Percentiles rank a stretch among this genome's conserved stretches.
Evolutionary conservation across 2,113 vertebrate species (phyloP).

Genomic region (Struthidea cinerea): DNA sequence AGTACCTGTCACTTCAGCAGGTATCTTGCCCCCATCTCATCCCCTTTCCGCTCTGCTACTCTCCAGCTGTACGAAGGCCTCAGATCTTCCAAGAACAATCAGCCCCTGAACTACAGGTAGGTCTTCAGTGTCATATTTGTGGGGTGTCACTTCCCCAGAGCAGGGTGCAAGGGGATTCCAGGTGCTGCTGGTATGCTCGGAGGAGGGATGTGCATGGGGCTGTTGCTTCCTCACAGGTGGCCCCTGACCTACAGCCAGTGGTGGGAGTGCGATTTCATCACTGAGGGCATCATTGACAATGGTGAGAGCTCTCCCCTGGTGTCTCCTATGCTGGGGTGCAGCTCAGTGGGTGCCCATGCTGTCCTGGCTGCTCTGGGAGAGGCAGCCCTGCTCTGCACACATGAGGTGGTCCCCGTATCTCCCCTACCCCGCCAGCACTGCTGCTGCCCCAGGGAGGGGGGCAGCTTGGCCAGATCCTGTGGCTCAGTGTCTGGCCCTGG

Average conservation of each 20-base stretch:
- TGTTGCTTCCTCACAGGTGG: conserved; percentile 76
- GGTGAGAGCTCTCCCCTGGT: conserved; percentile 63
- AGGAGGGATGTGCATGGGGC: background rate
- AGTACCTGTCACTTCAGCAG: background rate
- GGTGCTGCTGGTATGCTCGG: background rate
- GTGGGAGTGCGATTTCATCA: conserved; percentile 96
- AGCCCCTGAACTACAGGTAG: conserved; percentile 91
- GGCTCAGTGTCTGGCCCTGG: background rate
- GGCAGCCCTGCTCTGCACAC: background rate
- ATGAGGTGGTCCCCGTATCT: background rate
- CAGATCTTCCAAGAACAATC: conserved; percentile 86
- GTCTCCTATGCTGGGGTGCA: background rate
- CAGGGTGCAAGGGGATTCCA: rapidly evolving
- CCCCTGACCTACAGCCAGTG: conserved; percentile 88
- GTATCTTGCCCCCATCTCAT: background rate
- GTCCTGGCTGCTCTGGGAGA: background rate
- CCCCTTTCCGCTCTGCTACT: background rate
- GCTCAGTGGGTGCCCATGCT: background rate
- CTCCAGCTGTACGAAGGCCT: conserved; percentile 90
- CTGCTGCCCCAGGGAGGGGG: too few species aligned
- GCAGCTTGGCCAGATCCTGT: background rate
- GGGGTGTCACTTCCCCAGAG: background rate
- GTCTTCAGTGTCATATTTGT: background rate
- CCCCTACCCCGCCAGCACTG: background rate
- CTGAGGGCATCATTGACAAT: conserved; percentile 91